Evolutionary conservation across 2,888 invertebrate genomes (phyloP).

Genomic region (Sinohyriopsis cumingii): DNA sequence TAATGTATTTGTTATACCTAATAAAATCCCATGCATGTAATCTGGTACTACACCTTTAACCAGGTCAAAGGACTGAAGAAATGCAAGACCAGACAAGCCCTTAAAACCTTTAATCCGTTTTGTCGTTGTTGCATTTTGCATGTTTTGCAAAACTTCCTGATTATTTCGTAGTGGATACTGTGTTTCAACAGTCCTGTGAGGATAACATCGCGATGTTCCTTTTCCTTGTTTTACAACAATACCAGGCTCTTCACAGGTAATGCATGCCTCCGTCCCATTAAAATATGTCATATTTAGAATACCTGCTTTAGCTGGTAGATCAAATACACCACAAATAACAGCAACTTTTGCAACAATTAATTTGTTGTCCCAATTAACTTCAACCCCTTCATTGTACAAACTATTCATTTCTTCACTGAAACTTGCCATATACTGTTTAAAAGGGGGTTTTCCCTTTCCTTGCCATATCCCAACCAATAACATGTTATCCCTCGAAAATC

Average conservation of each 20-base stretch:
- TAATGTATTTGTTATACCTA: conserved; percentile 12
- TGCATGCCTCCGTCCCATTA: conserved; percentile 30
- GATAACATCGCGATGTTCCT: conserved; percentile 15
- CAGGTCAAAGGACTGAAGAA: too few species aligned
- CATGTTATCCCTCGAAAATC: conserved; percentile 22
- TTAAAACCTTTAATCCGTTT: too few species aligned
- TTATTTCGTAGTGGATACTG: conserved; percentile 8
- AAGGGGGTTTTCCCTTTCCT: conserved; percentile 23
- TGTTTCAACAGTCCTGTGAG: conserved; percentile 10
- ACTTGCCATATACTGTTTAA: conserved; percentile 11
- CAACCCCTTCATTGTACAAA: conserved; percentile 20
- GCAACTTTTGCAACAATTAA: conserved; percentile 17
- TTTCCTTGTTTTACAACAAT: conserved; percentile 18
- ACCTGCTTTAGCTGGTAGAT: conserved; percentile 30
- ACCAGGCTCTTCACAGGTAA: conserved; percentile 32
- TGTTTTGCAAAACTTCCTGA: too few species aligned
- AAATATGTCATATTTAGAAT: conserved; percentile 30
- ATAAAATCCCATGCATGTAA: too few species aligned
- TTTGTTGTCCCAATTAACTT: conserved; percentile 6
- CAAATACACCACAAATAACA: conserved; percentile 22
- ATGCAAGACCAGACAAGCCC: too few species aligned
- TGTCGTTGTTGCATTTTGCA: too few species aligned
- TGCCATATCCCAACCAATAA: conserved; percentile 28
- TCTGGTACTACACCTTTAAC: too few species aligned
- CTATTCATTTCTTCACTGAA: conserved; percentile 11